phyloP scores from a whole-genome alignment of 2,888 invertebrate species.

The Drosophila histrio region DNA sequence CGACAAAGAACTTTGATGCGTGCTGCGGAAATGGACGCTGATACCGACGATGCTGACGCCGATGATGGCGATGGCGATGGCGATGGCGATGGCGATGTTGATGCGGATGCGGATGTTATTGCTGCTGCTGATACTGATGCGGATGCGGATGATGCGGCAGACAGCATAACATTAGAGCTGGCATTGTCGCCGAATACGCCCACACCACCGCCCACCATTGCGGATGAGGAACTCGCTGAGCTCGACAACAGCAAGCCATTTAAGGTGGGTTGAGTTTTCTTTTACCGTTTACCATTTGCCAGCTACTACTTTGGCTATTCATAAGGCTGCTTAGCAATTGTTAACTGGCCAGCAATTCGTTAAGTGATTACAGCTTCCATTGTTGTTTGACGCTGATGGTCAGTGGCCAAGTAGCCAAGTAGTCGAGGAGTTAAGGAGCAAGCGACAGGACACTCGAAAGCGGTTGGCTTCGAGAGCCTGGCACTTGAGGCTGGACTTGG shows the following conservation, averaged over 20 bases:
- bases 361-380: slow-evolving; percentile 60
- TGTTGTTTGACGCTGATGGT: slow-evolving; percentile 20
- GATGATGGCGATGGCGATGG: slow-evolving; percentile 22
- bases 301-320: slow-evolving; percentile 13
- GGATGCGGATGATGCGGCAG: slow-evolving; percentile 69
- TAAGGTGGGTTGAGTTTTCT: slow-evolving; percentile 53
- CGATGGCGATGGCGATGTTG: slow-evolving; percentile 31
- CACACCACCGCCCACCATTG: slow-evolving; percentile 65
- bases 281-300: neutral
- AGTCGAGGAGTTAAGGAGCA: slow-evolving; percentile 16
- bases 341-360: slow-evolving; percentile 53
- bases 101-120: slow-evolving; percentile 26
- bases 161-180: slow-evolving; percentile 67
- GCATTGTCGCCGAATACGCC: slow-evolving; percentile 67
- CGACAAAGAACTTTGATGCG: slow-evolving; percentile 71
- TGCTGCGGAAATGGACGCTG: slow-evolving; percentile 70
- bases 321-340: slow-evolving; percentile 26
- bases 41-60: slow-evolving; percentile 57
- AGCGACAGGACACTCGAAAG: slow-evolving; percentile 35
- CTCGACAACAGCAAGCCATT: slow-evolving; percentile 73
- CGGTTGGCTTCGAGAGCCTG: slow-evolving; percentile 32
- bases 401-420: no score
- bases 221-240: slow-evolving; percentile 66
- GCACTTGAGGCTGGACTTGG: slow-evolving; percentile 8
- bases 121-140: slow-evolving; percentile 7